Percentiles rank a stretch among this genome's conserved stretches.
These are phyloP conservation scores for Pteropus alecto DNA, from an alignment of 2,113 vertebrate genomes.

Conservation along the genomic window DNA sequence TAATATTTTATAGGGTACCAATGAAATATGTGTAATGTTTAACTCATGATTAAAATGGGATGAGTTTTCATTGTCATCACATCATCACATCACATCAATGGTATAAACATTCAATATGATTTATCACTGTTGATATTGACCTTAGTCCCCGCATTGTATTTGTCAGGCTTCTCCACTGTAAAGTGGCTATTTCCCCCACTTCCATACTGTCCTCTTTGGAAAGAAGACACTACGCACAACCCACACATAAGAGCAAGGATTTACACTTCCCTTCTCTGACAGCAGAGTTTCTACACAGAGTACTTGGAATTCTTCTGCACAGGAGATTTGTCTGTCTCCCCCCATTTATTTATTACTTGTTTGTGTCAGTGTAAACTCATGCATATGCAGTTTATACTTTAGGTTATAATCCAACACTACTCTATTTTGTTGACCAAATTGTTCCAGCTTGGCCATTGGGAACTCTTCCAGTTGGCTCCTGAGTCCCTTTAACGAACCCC, in stretches of 20 bases:
- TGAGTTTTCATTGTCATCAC: not conserved
- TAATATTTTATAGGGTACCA: not conserved
- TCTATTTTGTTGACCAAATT: not conserved
- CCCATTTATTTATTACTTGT: not conserved
- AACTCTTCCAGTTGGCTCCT: not conserved
- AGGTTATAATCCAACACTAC: not conserved
- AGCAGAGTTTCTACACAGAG: not conserved
- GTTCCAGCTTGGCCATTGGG: not conserved
- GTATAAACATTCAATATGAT: not conserved
- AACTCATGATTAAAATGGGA: not conserved
- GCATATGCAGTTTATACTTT: not conserved
- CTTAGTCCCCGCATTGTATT: not conserved
- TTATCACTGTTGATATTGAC: not conserved
- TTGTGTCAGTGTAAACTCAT: not conserved
- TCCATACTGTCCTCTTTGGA: not conserved
- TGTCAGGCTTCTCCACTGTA: not conserved
- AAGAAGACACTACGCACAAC: not conserved
- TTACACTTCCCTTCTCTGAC: not conserved
- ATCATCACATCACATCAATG: not conserved
- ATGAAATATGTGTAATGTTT: not conserved
- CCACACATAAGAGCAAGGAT: not conserved
- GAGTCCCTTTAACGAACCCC: not conserved
- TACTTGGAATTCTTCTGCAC: not conserved
- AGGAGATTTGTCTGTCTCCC: not conserved
- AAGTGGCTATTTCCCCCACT: rapidly evolving